Percentiles rank a stretch among this genome's conserved stretches.
Evolutionary conservation across 2,797 vertebrate species (phyloP).

Genomic region (Leuciscus waleckii): DNA sequence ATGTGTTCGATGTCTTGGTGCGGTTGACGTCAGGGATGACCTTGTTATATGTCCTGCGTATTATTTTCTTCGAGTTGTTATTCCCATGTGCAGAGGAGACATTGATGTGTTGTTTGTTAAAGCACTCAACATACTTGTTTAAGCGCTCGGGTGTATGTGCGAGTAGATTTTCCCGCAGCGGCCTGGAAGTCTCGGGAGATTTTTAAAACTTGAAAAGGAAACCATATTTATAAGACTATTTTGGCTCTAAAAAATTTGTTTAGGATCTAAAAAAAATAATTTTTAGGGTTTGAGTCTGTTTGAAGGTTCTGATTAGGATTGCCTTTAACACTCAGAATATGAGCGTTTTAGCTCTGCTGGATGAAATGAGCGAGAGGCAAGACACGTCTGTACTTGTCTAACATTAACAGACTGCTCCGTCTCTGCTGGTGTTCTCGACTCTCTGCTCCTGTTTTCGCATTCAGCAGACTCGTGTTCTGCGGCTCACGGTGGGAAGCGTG

Average conservation of each 20-base stretch:
- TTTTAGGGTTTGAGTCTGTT: background rate
- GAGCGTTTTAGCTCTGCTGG: slow-evolving; percentile 8
- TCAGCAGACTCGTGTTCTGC: slow-evolving; percentile 35
- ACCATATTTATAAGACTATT: background rate
- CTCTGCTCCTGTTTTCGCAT: slow-evolving; percentile 36
- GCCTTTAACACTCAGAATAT: background rate
- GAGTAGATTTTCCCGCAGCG: background rate
- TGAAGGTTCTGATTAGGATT: background rate
- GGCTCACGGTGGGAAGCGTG: slow-evolving; percentile 31
- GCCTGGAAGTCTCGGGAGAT: background rate
- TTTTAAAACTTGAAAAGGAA: slow-evolving; percentile 10
- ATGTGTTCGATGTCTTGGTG: background rate
- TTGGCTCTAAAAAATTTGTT: background rate
- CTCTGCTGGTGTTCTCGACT: slow-evolving; percentile 34
- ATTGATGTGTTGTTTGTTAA: slow-evolving; percentile 28
- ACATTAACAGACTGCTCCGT: slow-evolving; percentile 24
- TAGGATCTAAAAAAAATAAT: background rate
- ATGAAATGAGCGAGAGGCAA: slow-evolving; percentile 1
- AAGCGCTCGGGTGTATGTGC: background rate
- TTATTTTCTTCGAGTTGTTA: background rate
- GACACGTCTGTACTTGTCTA: slow-evolving; percentile 25
- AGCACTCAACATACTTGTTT: background rate
- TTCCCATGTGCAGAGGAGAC: slow-evolving; percentile 7
- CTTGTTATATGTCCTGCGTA: background rate
- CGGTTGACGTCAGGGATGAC: background rate